Evolutionary conservation across 2,113 vertebrate species (phyloP).

Genomic region (Narcine bancroftii): DNA sequence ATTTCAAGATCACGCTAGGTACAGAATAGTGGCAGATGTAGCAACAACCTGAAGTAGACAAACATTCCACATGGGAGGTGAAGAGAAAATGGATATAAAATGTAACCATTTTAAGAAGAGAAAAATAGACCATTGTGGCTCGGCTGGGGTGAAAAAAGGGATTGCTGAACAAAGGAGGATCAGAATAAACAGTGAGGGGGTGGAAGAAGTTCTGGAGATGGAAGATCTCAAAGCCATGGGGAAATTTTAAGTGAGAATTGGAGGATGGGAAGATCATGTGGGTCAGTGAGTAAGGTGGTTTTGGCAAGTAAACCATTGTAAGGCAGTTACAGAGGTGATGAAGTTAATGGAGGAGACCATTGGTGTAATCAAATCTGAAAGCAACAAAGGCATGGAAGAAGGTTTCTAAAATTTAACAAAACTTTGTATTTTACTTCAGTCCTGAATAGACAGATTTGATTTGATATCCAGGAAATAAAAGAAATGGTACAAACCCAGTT

Average conservation of each 20-base stretch:
- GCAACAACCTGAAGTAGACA: background rate
- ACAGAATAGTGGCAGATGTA: background rate
- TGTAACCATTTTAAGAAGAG: background rate
- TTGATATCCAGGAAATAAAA: too few species aligned
- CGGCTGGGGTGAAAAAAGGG: background rate
- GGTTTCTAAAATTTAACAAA: too few species aligned
- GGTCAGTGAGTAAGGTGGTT: too few species aligned
- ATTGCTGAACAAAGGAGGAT: background rate
- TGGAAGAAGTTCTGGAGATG: background rate
- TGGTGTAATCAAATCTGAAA: background rate
- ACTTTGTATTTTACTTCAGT: too few species aligned
- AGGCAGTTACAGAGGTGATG: too few species aligned
- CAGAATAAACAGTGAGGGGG: background rate
- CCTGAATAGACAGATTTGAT: too few species aligned
- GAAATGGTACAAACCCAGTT: too few species aligned
- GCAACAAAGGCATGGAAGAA: background rate
- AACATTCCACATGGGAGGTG: background rate
- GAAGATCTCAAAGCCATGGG: too few species aligned
- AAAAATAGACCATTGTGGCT: background rate
- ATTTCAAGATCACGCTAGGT: background rate
- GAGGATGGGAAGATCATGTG: background rate
- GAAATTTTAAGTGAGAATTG: background rate
- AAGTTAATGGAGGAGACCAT: background rate
- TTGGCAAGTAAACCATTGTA: too few species aligned
- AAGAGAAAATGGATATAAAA: background rate